Evolutionary conservation across 2,797 vertebrate species (phyloP).

Genomic region (Sebastes cheni): DNA sequence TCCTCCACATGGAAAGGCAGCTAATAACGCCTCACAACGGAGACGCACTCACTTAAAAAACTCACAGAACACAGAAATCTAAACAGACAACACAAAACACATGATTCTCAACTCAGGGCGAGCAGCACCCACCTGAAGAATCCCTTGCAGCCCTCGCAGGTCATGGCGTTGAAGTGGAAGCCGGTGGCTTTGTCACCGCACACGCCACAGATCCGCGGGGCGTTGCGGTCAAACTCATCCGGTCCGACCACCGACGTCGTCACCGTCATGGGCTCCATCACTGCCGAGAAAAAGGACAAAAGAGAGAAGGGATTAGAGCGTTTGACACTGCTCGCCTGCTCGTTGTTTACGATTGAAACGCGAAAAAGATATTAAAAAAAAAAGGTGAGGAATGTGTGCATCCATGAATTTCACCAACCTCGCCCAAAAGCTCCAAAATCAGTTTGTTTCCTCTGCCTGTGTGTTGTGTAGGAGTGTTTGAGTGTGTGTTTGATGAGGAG

Average conservation of each 20-base stretch:
- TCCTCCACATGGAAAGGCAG: not conserved
- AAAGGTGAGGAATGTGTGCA: not conserved
- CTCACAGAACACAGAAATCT: not conserved
- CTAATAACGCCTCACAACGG: not conserved
- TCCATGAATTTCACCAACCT: constrained; percentile 1
- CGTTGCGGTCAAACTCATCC: constrained; percentile 90
- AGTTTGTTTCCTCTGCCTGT: constrained; percentile 6
- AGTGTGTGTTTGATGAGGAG: constrained; percentile 15
- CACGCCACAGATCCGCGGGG: constrained; percentile 93
- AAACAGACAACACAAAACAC: not conserved
- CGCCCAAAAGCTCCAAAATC: constrained; percentile 19
- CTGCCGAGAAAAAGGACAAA: constrained; percentile 58
- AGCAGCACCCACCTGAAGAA: constrained; percentile 90
- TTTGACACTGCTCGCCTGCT: not conserved
- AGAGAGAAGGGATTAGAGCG: constrained; percentile 1
- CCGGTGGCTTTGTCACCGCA: constrained; percentile 96
- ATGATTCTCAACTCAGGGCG: no score
- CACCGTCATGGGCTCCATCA: constrained; percentile 88
- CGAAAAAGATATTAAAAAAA: not conserved
- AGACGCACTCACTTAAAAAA: not conserved
- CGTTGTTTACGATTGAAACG: not conserved
- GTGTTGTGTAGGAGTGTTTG: constrained; percentile 24
- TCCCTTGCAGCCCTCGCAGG: constrained; percentile 98
- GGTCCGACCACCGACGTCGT: constrained; percentile 86
- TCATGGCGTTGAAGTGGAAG: constrained; percentile 99